Conservation (phyloP, 2,797 vertebrate genomes). For the Simalia tracyae region DNA sequence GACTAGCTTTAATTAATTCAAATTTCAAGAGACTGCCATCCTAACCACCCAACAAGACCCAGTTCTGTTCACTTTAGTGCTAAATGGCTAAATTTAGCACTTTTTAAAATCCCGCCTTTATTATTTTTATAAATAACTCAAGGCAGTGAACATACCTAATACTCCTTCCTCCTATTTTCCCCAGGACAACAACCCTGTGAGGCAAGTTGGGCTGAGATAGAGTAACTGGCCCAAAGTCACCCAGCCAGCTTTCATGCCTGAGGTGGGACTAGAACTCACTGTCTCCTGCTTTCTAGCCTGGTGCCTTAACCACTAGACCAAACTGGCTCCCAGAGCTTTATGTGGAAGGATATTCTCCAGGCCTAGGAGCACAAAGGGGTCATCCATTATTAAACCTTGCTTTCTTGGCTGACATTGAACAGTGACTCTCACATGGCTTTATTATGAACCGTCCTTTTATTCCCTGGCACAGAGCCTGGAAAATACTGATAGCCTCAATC, state of each 20-base stretch:
- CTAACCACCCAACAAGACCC: not conserved
- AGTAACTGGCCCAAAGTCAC: too few relatives aligned
- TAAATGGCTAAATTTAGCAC: not conserved
- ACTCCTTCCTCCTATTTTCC: too few relatives aligned
- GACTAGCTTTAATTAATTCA: not conserved
- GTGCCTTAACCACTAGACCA: too few relatives aligned
- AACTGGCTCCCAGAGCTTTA: not conserved
- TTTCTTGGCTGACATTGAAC: not conserved
- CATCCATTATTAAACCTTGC: not conserved
- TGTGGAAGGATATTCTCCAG: not conserved
- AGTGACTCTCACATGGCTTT: not conserved
- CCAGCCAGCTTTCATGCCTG: too few relatives aligned
- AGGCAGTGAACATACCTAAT: too few relatives aligned
- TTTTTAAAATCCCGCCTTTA: too few relatives aligned
- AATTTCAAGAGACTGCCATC: not conserved
- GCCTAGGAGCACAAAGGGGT: not conserved
- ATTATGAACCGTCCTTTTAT: constrained; percentile 1
- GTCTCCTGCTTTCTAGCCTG: too few relatives aligned
- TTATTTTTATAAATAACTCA: too few relatives aligned
- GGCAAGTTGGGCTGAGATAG: too few relatives aligned
- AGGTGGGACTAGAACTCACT: too few relatives aligned
- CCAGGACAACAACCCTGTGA: too few relatives aligned
- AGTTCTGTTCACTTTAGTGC: not conserved
- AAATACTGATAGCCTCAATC: constrained; percentile 21
- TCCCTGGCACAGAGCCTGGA: constrained; percentile 23